A percentile compares a stretch with the other conserved stretches of the same genome.
phyloP scores from a whole-genome alignment of 1,140 invertebrate species.

The Aphelenchoides avenae region DNA sequence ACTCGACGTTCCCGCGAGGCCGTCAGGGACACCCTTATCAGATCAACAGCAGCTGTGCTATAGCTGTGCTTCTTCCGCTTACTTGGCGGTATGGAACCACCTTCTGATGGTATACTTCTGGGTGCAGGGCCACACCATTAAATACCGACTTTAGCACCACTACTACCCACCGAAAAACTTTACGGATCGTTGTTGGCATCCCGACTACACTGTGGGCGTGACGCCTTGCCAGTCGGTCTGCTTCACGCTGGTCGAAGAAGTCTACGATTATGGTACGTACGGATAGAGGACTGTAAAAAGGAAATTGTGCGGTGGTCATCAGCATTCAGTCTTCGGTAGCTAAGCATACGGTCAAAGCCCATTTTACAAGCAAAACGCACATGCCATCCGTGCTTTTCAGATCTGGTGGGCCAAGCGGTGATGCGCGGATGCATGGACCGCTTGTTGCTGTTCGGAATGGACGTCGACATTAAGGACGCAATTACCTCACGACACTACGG shows the following conservation, averaged over 20 bases:
- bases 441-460: conserved; percentile 24
- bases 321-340: too few species aligned
- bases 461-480: conserved; percentile 27
- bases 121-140: too few species aligned
- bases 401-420: too few species aligned
- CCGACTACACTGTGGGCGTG: conserved; percentile 29
- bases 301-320: too few species aligned
- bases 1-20: too few species aligned
- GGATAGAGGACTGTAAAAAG: too few species aligned
- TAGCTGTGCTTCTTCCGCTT: conserved; percentile 37
- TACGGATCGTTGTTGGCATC: conserved; percentile 45
- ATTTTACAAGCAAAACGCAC: too few species aligned
- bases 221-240: conserved; percentile 39
- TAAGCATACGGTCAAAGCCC: too few species aligned
- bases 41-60: conserved; percentile 3
- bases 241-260: conserved; percentile 48
- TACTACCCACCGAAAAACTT: conserved; percentile 52
- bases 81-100: conserved; percentile 41
- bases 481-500: conserved; percentile 4
- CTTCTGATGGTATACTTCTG: conserved; percentile 44
- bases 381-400: too few species aligned
- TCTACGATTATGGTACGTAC: conserved; percentile 36
- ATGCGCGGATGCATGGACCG: conserved; percentile 24
- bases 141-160: too few species aligned
- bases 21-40: too few species aligned